Percentiles rank a stretch among this genome's conserved stretches.
These are phyloP conservation scores for Sminthurinus signatus DNA, from an alignment of 1,140 invertebrate genomes.

Conservation along the genomic window DNA sequence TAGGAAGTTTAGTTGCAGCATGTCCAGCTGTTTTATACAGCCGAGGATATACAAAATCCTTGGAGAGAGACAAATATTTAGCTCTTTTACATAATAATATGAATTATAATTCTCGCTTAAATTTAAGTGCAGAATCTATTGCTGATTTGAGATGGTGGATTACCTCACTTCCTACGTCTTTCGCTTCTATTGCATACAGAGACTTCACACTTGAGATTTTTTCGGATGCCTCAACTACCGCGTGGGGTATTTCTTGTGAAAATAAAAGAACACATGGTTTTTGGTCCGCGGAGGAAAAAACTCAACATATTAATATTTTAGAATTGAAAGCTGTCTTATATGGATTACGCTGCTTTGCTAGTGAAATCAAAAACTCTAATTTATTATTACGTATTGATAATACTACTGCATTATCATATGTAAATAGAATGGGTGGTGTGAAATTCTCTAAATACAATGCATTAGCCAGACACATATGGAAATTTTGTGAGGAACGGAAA, in stretches of 20 bases:
- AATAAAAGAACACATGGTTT: not conserved
- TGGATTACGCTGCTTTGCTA: not conserved
- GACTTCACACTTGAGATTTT: constrained; percentile 5
- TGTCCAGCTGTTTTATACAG: constrained; percentile 15
- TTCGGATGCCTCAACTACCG: constrained; percentile 7
- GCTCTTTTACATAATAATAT: not conserved
- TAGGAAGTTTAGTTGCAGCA: constrained; percentile 15
- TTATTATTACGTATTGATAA: constrained; percentile 18
- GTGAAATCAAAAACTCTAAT: not conserved
- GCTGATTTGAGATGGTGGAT: constrained; percentile 20
- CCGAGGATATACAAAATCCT: constrained; percentile 12
- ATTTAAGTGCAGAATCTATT: not conserved
- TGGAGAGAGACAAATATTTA: constrained; percentile 9
- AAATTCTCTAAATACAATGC: not conserved
- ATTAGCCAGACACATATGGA: not conserved
- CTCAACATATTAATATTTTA: constrained; percentile 17
- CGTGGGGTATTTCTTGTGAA: constrained; percentile 6
- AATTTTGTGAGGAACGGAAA: not conserved
- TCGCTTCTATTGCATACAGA: not conserved
- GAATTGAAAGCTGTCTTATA: constrained; percentile 22
- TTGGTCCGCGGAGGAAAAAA: not conserved
- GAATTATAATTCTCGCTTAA: constrained; percentile 5
- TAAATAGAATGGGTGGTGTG: constrained; percentile 19
- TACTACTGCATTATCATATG: constrained; percentile 21
- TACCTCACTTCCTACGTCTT: not conserved